Evolutionary conservation across 2,113 vertebrate species (phyloP).

Genomic region (Pteronura brasiliensis): DNA sequence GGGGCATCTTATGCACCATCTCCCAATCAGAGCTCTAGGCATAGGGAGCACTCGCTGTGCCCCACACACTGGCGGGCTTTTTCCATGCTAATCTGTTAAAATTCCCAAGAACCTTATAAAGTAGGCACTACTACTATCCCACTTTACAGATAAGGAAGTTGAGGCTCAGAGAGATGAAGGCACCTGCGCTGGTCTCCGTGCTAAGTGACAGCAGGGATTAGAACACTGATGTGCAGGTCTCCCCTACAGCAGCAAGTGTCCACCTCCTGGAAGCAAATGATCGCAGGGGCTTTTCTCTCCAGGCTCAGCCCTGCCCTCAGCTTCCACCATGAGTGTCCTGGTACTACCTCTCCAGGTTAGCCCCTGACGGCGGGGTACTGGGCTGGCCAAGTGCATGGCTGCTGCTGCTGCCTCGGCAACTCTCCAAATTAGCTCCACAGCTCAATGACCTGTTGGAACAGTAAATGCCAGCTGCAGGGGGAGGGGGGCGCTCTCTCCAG

Average conservation of each 20-base stretch:
- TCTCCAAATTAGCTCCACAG: background rate
- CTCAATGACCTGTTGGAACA: conserved; percentile 25
- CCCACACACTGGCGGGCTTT: background rate
- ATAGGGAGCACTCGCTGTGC: accelerated
- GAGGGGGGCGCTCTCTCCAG: accelerated
- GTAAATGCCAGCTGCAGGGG: background rate
- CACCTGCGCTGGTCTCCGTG: background rate
- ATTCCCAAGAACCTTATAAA: background rate
- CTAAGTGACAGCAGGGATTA: background rate
- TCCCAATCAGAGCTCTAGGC: background rate
- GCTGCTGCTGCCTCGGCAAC: conserved; percentile 8
- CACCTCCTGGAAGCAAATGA: background rate
- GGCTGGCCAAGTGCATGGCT: background rate
- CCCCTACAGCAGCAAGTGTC: too few relatives aligned
- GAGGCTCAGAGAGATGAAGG: background rate
- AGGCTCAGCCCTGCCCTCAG: background rate
- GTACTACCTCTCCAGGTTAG: background rate
- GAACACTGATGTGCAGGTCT: background rate
- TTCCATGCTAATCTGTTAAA: background rate
- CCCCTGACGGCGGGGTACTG: background rate
- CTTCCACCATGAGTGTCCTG: accelerated
- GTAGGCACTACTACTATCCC: background rate
- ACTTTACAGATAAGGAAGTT: background rate
- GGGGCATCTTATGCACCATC: too few relatives aligned
- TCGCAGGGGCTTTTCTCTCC: background rate